Evolutionary conservation across 2,797 vertebrate genomes (phyloP), one percentile per base, ranked within the genome.

Genomic region (Smutsia temminckii): DNA sequence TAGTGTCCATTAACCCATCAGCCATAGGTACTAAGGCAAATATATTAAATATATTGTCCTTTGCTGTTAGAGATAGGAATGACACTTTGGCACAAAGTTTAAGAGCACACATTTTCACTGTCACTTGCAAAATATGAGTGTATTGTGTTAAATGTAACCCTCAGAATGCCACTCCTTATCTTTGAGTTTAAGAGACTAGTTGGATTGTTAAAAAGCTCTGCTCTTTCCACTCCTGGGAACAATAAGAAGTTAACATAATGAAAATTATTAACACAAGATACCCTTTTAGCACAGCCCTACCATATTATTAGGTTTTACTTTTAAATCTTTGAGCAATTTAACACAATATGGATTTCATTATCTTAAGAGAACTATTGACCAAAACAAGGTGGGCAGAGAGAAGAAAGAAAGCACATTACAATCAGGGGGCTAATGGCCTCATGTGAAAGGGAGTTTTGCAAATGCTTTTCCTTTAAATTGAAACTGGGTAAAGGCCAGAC

Each of bases 291-390:
- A 97, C 89, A 91, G 94, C 92, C 96, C 89, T 98, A 96, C 97
- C 95, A 98, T 97, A 96, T 95, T 98, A 98, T 97, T 96, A 98
- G 91, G 97, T 98, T 98, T 97, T 95, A 98, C 96, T 98, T 98
- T 98, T 97, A 98, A 96, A 97, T 98, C 96, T 97, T 98, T 97
- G 97, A 97, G 93, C 96, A 98, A 97, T 98, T 98, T 98, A 98
- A 96, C 95, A 98, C 95, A 97, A 95, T 97, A 92, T 97, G 90
- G 93, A 98, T 98, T 98, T 98, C 94, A 98, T 98, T 98, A 98
- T 98, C 93, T 95, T 98, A 98, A 98, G 96, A 97, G 97, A 98
- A 98, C 89, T 97, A 97, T 96, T 97, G 97, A 97, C 96, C 95
- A 97, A 97, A 97, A 97, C 95, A 97, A 96, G 6, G 23, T 27